Conservation (phyloP, 2,888 invertebrate genomes). For the Mellilla xanthometata region DNA sequence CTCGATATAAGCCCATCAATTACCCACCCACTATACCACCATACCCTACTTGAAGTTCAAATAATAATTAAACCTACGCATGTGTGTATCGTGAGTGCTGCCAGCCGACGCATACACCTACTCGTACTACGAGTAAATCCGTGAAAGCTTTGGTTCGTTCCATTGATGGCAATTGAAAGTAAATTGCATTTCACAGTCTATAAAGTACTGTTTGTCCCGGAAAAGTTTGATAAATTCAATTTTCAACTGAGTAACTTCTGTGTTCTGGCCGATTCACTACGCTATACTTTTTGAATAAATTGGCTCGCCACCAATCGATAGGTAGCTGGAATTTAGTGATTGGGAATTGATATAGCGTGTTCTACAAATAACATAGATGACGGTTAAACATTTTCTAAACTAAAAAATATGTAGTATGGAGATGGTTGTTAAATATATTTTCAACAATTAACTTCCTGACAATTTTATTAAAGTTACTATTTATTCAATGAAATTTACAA, state of each 20-base stretch:
- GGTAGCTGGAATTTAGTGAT: conserved; percentile 30
- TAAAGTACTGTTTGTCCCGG: conserved; percentile 76
- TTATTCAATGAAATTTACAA: no score
- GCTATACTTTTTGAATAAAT: conserved; percentile 78
- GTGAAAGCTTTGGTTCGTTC: conserved; percentile 29
- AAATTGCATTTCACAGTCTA: conserved; percentile 78
- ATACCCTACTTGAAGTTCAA: conserved; percentile 6
- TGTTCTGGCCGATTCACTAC: conserved; percentile 70
- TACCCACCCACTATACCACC: not conserved
- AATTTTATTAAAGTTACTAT: no score
- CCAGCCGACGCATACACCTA: conserved; percentile 14
- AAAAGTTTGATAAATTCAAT: conserved; percentile 79
- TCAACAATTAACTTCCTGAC: no score
- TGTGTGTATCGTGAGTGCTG: conserved; percentile 3
- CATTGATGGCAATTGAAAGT: conserved; percentile 69
- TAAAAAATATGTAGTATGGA: no score
- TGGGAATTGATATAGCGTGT: no score
- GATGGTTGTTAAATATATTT: no score
- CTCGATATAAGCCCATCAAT: no score
- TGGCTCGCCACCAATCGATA: conserved; percentile 64
- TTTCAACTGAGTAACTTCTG: conserved; percentile 71
- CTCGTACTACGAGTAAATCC: no score
- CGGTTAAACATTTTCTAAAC: no score
- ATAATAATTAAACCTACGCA: conserved; percentile 16
- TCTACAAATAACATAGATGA: no score